Evolutionary conservation across 2,888 invertebrate genomes (phyloP).

Genomic region (Caenorhabditis sp.): DNA sequence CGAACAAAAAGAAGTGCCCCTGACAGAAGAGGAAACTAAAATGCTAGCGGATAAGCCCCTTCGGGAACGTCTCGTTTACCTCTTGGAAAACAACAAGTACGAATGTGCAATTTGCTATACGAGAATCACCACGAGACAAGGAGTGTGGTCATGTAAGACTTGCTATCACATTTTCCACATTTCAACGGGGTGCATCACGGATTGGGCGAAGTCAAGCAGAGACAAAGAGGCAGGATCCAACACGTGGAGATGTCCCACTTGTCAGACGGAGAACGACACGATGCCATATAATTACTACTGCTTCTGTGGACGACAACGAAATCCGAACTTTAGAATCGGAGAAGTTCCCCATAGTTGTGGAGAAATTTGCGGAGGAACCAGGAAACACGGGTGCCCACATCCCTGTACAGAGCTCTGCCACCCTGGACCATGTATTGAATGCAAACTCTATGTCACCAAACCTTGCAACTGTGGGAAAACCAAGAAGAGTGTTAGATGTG

Average conservation of each 20-base stretch:
- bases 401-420: slow-evolving; percentile 87
- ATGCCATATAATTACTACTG: slow-evolving; percentile 92
- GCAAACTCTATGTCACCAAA: slow-evolving; percentile 85
- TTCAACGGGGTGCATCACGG: slow-evolving; percentile 88
- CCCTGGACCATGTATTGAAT: slow-evolving; percentile 95
- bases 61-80: slow-evolving; percentile 87
- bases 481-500: slow-evolving; percentile 73
- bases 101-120: slow-evolving; percentile 98
- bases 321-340: slow-evolving; percentile 87
- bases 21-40: slow-evolving; percentile 40
- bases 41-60: slow-evolving; percentile 52
- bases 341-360: slow-evolving; percentile 95
- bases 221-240: slow-evolving; percentile 66
- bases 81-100: slow-evolving; percentile 89
- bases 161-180: slow-evolving; percentile 96
- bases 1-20: slow-evolving; percentile 41
- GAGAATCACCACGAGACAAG: slow-evolving; percentile 88
- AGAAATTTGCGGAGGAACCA: slow-evolving; percentile 88
- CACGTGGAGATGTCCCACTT: slow-evolving; percentile 95
- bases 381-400: slow-evolving; percentile 84
- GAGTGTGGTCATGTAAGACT: slow-evolving; percentile 93
- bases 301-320: slow-evolving; percentile 91
- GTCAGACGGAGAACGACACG: slow-evolving; percentile 88
- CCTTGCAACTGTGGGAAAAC: slow-evolving; percentile 84
- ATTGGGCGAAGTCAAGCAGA: slow-evolving; percentile 88